Base-by-base conservation (phyloP, 2,113 vertebrate genomes). In the Elachura formosa region DNA sequence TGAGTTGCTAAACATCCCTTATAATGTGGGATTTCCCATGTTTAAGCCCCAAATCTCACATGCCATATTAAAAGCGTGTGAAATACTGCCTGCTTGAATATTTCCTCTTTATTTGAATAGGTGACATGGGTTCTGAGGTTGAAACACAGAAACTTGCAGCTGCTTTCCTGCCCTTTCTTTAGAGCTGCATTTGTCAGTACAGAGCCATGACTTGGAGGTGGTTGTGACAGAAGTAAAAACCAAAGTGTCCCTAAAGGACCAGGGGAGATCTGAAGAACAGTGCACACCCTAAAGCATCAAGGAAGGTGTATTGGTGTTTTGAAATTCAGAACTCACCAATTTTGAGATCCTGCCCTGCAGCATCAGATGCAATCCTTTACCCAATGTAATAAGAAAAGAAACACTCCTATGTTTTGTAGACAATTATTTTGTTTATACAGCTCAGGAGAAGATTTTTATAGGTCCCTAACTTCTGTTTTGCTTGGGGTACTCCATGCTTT, bases 1-100 rank as follows among this genome's bases (percentile, higher is more conserved):
- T 9, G 43, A 54, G 14, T 61, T 84, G 54, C 58, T 62, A 87
- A 77, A 85, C 66, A 64, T 61, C 23, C 18, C 28, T 75, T 75
- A 33, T 31, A 92, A 95, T 18, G 36, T 56, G n/a, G 56, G 48
- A 87, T 84, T 95, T 93, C 89, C 69, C 66, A 75, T 52, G 43
- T 52, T 84, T 79, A 71, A 94, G 28, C 45, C 74, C 79, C 78
- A 89, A 82, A 85, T 82, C 84, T 93, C 93, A 82, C 21, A 68
- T 68, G 58, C 41, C 29, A 17, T 72, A 85, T 95, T 93, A 82
- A 91, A 95, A 95, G 49, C 79, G 62, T 0, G 3, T 89, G 91
- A 91, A 75, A 71, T n/a, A 82, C 38, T 48, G 13, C 56, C 58
- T 93, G 62, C 31, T 76, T 33, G 76, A 75, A 9, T 75, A 74